These are phyloP conservation scores for Diphyllodes magnificus DNA, from an alignment of 2,113 vertebrate genomes.

Conservation along the genomic window DNA sequence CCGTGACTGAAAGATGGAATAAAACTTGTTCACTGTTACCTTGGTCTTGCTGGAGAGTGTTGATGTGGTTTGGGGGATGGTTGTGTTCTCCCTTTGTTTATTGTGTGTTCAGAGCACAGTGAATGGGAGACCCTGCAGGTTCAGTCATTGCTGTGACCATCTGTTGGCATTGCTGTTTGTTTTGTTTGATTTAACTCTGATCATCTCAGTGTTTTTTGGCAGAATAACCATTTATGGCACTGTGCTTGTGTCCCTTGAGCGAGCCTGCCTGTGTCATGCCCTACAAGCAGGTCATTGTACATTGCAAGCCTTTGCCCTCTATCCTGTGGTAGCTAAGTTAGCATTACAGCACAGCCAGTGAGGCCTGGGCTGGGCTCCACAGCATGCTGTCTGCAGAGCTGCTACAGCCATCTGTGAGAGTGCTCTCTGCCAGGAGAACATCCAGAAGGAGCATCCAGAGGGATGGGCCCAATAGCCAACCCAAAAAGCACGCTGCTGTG, in stretches of 20 bases:
- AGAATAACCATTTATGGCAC: neutral
- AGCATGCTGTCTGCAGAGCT: neutral
- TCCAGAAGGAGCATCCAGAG: neutral
- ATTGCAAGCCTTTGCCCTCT: neutral
- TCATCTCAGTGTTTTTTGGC: neutral
- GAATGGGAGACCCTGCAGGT: neutral
- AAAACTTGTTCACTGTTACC: neutral
- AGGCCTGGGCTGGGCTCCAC: rapidly evolving
- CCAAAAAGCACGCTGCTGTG: neutral
- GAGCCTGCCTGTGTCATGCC: neutral
- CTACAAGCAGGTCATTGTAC: neutral
- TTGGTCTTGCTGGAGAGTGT: neutral
- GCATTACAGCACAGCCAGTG: neutral
- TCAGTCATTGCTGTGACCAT: neutral
- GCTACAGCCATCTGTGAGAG: neutral
- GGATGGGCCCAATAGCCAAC: neutral
- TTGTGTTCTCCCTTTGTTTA: neutral
- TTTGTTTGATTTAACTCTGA: neutral
- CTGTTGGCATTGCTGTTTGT: neutral
- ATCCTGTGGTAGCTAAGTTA: neutral
- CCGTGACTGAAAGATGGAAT: neutral
- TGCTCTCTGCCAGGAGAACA: neutral
- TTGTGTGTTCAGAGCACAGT: rapidly evolving
- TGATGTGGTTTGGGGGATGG: neutral
- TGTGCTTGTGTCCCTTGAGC: neutral